Evolutionary conservation across 2,888 invertebrate genomes (phyloP), one percentile per base, ranked within the genome.

Genomic region (Harmothoe impar): DNA sequence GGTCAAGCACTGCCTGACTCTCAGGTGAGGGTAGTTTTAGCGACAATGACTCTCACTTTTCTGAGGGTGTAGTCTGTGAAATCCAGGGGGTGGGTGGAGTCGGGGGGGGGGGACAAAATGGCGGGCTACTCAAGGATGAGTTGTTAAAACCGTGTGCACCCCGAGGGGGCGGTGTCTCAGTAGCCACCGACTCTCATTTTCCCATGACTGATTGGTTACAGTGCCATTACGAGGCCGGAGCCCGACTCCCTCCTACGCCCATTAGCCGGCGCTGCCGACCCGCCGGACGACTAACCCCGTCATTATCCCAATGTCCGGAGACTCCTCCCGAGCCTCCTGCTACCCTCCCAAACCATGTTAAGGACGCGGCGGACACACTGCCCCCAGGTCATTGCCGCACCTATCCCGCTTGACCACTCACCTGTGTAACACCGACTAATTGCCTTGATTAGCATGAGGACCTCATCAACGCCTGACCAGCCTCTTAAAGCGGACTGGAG

Each of bases 371-470:
- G 17, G 81, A 81, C 81, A 81, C 15, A 81, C 81, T 81, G 81
- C 81, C 81, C 81, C 43, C 81, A 81, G 81, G 81, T 81, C 81
- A 81, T 81, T 81, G 5, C 43, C 35, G 7, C 29, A 17, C 77
- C 77, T n/a, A 20, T 25, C 33, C 81, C 81, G 81, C 81, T 81
- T 86, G 86, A 86, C 86, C 86, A 86, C 86, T 86, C 86, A 86
- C 86, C 86, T 86, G 86, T 86, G 86, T 86, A 86, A 86, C 31
- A 17, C 29, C 29, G 54, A n/a, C 43, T 25, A 86, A 56, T 86
- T 25, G 54, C 31, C 54, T 54, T 86, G 29, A 86, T 86, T 86
- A 86, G 86, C 86, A 86, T 86, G 86, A 56, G 86, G 86, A 86
- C 31, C 54, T 86, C 86, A 86, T 86, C 52, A 86, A 29, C n/a